A percentile compares a stretch with the other conserved stretches of the same genome.
These are phyloP conservation scores for Ivindomyrus marchei DNA, from an alignment of 2,113 vertebrate species.

Conservation along the genomic window DNA sequence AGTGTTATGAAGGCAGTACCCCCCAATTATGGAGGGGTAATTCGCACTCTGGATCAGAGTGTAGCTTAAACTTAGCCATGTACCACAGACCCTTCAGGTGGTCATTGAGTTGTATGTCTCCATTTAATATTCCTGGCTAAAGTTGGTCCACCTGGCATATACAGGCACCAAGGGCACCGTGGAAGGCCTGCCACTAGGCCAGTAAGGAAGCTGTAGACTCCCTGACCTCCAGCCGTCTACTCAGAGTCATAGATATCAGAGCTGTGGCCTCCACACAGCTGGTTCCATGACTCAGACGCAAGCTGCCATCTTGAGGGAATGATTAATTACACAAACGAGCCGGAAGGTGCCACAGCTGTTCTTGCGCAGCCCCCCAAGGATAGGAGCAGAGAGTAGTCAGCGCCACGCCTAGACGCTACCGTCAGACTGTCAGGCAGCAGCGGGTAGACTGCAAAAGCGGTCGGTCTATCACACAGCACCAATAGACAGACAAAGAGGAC, in stretches of 20 bases:
- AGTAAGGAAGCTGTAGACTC: conserved; percentile 11
- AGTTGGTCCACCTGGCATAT: not conserved
- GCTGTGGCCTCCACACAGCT: not conserved
- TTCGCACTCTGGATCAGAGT: no score
- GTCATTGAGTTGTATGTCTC: not conserved
- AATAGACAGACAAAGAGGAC: not conserved
- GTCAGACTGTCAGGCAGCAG: not conserved
- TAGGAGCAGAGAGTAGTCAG: not conserved
- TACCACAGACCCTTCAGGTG: not conserved
- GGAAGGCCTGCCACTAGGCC: not conserved
- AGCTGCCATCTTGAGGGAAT: conserved; percentile 31
- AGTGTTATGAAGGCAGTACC: no score
- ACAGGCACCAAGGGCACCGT: not conserved
- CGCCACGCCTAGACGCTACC: not conserved
- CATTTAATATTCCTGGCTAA: not conserved
- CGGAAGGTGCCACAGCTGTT: conserved; percentile 41
- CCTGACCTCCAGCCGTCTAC: not conserved
- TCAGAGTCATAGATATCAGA: not conserved
- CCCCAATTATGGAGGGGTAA: no score
- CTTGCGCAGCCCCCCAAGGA: not conserved
- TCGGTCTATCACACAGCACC: not conserved
- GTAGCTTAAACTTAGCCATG: not conserved
- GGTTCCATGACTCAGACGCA: conserved; percentile 41
- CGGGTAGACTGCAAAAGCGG: not conserved
- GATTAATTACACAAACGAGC: conserved; percentile 33